Evolutionary conservation across 2,113 vertebrate genomes (phyloP).

Genomic region (western clawed frog (Xenopus tropicalis)): UCB_Xtro_10.0 CM004443.2:151230001-151230500

Average conservation of each 20-base stretch:
- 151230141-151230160: background rate
- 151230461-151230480: slow-evolving; percentile 15
- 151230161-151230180: background rate
- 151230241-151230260: slow-evolving; percentile 27
- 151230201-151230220: slow-evolving; percentile 32
- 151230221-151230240: slow-evolving; percentile 31
- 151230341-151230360: background rate
- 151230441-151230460: slow-evolving; percentile 5
- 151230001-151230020: no score
- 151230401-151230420: slow-evolving; percentile 15
- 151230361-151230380: background rate
- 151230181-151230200: slow-evolving; percentile 41
- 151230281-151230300: slow-evolving; percentile 4
- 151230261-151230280: slow-evolving; percentile 20
- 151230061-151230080: background rate
- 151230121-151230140: background rate
- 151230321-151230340: background rate
- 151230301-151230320: slow-evolving; percentile 16
- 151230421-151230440: background rate
- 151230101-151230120: background rate
- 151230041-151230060: background rate
- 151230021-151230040: background rate
- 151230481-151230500: slow-evolving; percentile 1
- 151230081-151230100: background rate
- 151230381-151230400: slow-evolving; percentile 20